phyloP scores from a whole-genome alignment of 2,797 vertebrate genomes.

The Rallus crepitans region DNA sequence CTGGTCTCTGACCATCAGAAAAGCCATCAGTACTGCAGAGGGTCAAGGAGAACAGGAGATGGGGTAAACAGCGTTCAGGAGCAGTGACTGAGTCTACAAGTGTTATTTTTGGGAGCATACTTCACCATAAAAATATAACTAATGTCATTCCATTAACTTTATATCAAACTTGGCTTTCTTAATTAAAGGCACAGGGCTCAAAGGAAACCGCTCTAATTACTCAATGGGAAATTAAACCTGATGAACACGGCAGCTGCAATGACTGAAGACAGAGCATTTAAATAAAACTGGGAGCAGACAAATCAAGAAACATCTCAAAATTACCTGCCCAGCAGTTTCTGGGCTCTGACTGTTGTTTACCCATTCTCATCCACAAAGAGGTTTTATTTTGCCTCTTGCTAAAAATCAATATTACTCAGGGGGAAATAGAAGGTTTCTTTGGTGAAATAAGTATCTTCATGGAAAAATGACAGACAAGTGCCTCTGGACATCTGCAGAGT shows the following conservation, averaged over 20 bases:
- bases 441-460: background rate
- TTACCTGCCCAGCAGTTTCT: background rate
- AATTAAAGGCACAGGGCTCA: background rate
- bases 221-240: constrained; percentile 22
- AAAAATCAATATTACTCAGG: background rate
- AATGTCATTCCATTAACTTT: background rate
- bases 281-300: background rate
- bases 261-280: background rate
- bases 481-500: background rate
- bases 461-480: background rate
- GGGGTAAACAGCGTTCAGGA: background rate
- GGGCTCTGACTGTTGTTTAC: background rate
- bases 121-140: background rate
- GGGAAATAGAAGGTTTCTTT: background rate
- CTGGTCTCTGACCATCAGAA: background rate
- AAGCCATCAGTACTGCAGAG: background rate
- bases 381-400: background rate
- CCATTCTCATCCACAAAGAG: background rate
- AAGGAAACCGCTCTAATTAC: constrained; percentile 24
- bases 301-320: background rate
- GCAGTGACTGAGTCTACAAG: background rate
- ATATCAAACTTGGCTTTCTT: background rate
- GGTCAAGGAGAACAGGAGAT: background rate
- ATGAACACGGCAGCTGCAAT: background rate
- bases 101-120: background rate